A percentile compares a stretch with the other conserved stretches of the same genome.
phyloP scores from a whole-genome alignment of 2,888 invertebrate genomes.

The Parnassius orleans region DNA sequence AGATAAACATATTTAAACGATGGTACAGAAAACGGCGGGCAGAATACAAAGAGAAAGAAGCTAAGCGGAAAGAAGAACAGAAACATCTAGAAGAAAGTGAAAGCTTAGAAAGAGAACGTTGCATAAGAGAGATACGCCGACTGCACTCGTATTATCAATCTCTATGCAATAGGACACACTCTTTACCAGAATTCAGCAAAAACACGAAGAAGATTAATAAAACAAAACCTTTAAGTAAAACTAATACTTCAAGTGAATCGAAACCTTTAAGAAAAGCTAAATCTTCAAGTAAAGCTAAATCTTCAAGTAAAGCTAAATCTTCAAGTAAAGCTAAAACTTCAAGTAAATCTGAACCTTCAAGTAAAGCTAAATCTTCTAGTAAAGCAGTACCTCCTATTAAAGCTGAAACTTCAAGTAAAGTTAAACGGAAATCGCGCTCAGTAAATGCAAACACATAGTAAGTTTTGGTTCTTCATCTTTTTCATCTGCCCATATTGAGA shows the following conservation, averaged over 20 bases:
- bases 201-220: conserved; percentile 1
- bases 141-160: conserved; percentile 22
- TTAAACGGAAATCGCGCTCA: conserved; percentile 9
- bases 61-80: conserved; percentile 3
- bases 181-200: conserved; percentile 17
- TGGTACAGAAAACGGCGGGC: conserved; percentile 6
- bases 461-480: conserved; percentile 1
- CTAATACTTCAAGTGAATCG: background rate
- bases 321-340: too few relatives aligned
- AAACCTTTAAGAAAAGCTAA: too few relatives aligned
- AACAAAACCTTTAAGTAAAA: background rate
- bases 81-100: conserved; percentile 6
- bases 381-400: too few relatives aligned
- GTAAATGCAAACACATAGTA: conserved; percentile 8
- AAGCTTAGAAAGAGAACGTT: conserved; percentile 20
- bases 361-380: too few relatives aligned
- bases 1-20: conserved; percentile 1
- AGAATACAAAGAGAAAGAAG: background rate
- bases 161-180: conserved; percentile 14
- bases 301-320: too few relatives aligned
- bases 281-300: too few relatives aligned
- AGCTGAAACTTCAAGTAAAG: conserved; percentile 3
- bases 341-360: too few relatives aligned
- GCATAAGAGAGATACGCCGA: conserved; percentile 17
- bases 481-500: background rate